Conservation (phyloP, 2,888 invertebrate species). For the Oeneis ivallda region DNA sequence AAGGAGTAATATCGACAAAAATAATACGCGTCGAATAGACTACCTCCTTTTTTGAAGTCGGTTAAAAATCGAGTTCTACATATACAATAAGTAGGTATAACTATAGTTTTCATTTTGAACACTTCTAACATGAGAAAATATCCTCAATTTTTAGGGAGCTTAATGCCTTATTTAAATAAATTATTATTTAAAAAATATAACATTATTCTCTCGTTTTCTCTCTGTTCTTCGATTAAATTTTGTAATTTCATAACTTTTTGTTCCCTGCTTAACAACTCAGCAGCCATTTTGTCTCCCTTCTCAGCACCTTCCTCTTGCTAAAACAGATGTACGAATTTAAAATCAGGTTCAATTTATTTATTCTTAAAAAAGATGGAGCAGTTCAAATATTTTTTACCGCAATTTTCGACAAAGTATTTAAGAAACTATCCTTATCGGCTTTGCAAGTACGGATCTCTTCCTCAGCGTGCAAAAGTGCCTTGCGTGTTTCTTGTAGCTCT, state of each 20-base stretch:
- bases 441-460: constrained; percentile 66
- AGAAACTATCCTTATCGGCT: constrained; percentile 75
- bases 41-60: no score
- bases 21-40: no score
- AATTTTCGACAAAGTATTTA: constrained; percentile 70
- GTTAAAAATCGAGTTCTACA: no score
- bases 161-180: not conserved
- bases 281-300: constrained; percentile 65
- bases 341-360: not conserved
- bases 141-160: no score
- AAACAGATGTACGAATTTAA: constrained; percentile 34
- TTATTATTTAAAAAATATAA: constrained; percentile 35
- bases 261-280: constrained; percentile 65
- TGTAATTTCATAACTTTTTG: constrained; percentile 63
- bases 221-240: constrained; percentile 58
- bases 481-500: constrained; percentile 67
- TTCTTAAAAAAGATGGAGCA: not conserved
- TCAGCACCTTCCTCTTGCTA: constrained; percentile 65
- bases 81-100: no score
- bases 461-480: constrained; percentile 60
- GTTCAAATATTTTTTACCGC: constrained; percentile 57
- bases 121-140: no score
- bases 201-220: constrained; percentile 66
- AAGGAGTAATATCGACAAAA: no score
- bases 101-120: no score